Evolutionary conservation across 2,797 vertebrate species (phyloP).

Genomic region (Pangasius mekongensis): DNA sequence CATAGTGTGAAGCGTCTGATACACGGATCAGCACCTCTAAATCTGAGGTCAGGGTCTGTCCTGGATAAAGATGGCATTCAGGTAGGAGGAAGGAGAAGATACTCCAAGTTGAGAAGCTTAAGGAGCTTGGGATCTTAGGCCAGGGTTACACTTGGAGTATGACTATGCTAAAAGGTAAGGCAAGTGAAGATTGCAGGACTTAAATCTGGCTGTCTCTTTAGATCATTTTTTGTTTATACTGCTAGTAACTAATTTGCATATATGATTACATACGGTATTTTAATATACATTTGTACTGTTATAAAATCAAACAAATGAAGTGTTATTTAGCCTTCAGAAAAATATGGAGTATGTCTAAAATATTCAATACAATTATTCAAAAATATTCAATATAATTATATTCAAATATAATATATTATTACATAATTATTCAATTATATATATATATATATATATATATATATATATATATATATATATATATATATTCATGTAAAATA

Average conservation of each 20-base stretch:
- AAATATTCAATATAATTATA: too few relatives aligned
- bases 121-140: not conserved
- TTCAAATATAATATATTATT: too few relatives aligned
- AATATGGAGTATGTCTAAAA: not conserved
- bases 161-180: not conserved
- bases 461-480: too few relatives aligned
- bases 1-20: not conserved
- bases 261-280: not conserved
- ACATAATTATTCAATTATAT: too few relatives aligned
- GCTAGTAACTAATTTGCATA: not conserved
- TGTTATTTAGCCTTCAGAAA: not conserved
- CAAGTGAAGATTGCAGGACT: not conserved
- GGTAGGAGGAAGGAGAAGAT: not conserved
- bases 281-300: not conserved
- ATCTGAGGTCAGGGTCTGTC: too few relatives aligned
- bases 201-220: too few relatives aligned
- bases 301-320: not conserved
- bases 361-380: too few relatives aligned
- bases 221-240: not conserved
- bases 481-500: too few relatives aligned
- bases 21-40: not conserved
- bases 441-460: too few relatives aligned
- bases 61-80: not conserved
- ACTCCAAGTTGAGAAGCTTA: not conserved
- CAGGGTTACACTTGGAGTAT: not conserved